Percentiles rank a stretch among this genome's conserved stretches.
These are phyloP conservation scores for Cinara cedri DNA, from an alignment of 2,888 invertebrate genomes.

Conservation along the genomic window DNA sequence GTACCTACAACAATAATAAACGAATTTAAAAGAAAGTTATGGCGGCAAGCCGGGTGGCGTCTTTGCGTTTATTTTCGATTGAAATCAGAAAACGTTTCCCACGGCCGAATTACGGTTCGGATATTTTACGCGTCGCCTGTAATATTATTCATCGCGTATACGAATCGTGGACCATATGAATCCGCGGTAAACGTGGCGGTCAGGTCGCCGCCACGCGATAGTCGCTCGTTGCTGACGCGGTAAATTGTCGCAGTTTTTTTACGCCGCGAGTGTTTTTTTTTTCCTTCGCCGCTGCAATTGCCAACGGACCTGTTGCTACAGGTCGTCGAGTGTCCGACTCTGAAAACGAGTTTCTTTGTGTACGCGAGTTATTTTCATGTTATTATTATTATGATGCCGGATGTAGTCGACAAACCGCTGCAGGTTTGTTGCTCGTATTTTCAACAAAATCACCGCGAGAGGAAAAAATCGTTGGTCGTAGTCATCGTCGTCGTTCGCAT, in stretches of 20 bases:
- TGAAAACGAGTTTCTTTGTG: conserved; percentile 54
- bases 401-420: conserved; percentile 20
- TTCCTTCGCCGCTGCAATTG: neutral
- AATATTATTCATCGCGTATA: too few species aligned
- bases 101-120: too few species aligned
- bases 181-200: neutral
- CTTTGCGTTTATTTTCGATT: too few species aligned
- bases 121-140: too few species aligned
- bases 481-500: neutral
- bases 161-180: too few species aligned
- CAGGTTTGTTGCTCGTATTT: conserved; percentile 21
- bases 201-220: neutral
- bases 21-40: too few species aligned
- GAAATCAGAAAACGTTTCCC: too few species aligned
- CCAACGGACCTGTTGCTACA: too few species aligned
- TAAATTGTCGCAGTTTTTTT: conserved; percentile 5
- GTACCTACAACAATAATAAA: too few species aligned
- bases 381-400: conserved; percentile 24
- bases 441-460: neutral
- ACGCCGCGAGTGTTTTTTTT: conserved; percentile 1
- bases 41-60: too few species aligned
- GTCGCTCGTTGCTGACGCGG: too few species aligned
- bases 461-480: neutral
- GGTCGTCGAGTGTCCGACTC: conserved; percentile 16
- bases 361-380: conserved; percentile 50